Percentiles rank a stretch among this genome's conserved stretches.
Conservation (phyloP, 2,797 vertebrate species). For the Percopsis omiscomaycus region DNA sequence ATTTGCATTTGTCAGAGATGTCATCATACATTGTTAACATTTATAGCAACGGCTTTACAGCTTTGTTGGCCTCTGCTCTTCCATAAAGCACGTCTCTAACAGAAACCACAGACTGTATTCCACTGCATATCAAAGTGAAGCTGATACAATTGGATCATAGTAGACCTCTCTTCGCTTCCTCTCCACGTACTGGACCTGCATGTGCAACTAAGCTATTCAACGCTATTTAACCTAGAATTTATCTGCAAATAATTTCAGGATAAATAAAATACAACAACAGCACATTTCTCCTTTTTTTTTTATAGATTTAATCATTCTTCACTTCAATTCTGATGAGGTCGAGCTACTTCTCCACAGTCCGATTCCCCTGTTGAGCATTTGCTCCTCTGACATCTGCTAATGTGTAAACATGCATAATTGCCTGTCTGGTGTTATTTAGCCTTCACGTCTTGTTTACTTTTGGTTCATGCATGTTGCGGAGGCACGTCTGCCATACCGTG, state of each 20-base stretch:
- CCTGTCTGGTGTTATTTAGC: constrained; percentile 69
- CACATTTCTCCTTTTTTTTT: constrained; percentile 16
- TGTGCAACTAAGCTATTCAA: too few species aligned
- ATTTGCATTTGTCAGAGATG: constrained; percentile 62
- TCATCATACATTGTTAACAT: constrained; percentile 58
- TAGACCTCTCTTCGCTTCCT: constrained; percentile 38
- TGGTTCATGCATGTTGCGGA: constrained; percentile 53
- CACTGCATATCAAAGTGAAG: constrained; percentile 50
- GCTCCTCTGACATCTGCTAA: constrained; percentile 55
- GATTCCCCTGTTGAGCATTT: constrained; percentile 33
- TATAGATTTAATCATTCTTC: constrained; percentile 28
- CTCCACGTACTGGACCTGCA: too few species aligned
- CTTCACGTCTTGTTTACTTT: constrained; percentile 69
- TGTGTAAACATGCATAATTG: constrained; percentile 70
- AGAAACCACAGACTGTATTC: constrained; percentile 46
- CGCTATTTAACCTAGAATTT: too few species aligned
- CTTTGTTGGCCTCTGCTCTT: constrained; percentile 31
- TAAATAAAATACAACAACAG: constrained; percentile 34
- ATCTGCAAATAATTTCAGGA: constrained; percentile 52
- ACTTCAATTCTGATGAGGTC: too few species aligned
- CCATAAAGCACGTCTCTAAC: constrained; percentile 45
- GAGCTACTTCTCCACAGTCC: constrained; percentile 13
- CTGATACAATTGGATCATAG: constrained; percentile 54
- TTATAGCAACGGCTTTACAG: constrained; percentile 57
- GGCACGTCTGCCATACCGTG: constrained; percentile 56